These are phyloP conservation scores for Parazoanthus darwini DNA, from an alignment of 92 coral and sea anemone species.

Conservation along the genomic window DNA sequence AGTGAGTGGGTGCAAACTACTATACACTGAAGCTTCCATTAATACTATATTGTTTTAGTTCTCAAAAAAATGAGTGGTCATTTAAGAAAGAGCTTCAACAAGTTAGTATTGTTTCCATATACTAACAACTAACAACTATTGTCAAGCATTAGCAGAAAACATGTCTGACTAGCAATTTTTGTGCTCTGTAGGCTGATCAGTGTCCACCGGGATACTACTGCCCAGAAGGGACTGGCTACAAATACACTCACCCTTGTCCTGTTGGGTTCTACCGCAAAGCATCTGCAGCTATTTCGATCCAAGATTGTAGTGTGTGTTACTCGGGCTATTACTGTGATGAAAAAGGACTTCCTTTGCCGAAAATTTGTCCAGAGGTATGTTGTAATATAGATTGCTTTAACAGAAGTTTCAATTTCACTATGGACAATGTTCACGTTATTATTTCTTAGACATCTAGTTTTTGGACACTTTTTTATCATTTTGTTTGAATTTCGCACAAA, in stretches of 20 bases:
- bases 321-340: slow-evolving; percentile 88
- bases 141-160: too few species aligned
- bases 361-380: slow-evolving; percentile 85
- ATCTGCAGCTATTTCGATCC: slow-evolving; percentile 84
- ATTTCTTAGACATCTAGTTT: too few species aligned
- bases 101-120: too few species aligned
- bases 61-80: too few species aligned
- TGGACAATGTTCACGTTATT: not conserved
- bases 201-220: slow-evolving; percentile 98
- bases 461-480: too few species aligned
- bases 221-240: slow-evolving; percentile 89
- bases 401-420: not conserved
- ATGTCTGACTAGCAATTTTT: too few species aligned
- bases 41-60: too few species aligned
- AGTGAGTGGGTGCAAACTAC: too few species aligned
- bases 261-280: slow-evolving; percentile 91
- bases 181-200: slow-evolving; percentile 63
- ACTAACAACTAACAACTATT: too few species aligned
- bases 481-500: too few species aligned
- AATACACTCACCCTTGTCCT: slow-evolving; percentile 80
- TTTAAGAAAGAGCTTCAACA: too few species aligned
- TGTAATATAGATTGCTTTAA: not conserved
- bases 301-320: slow-evolving; percentile 94
- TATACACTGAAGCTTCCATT: too few species aligned
- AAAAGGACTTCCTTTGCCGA: slow-evolving; percentile 71